Conservation (phyloP, 2,888 invertebrate genomes). For the Amaurobius ferox region DNA sequence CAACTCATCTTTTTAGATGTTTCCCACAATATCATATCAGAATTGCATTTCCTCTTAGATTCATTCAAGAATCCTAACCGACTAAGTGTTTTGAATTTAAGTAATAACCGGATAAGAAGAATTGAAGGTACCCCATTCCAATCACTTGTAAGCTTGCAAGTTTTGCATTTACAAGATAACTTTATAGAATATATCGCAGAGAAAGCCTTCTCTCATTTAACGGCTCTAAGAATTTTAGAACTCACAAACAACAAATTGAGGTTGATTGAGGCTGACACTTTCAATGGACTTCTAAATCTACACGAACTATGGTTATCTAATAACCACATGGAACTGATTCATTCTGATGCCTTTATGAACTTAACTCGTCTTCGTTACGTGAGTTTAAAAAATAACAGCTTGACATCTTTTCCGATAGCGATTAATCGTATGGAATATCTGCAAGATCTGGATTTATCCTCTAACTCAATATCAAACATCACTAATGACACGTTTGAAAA, state of each 20-base stretch:
- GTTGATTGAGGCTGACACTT: slow-evolving; percentile 89
- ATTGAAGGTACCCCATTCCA: slow-evolving; percentile 91
- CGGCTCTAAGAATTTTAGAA: slow-evolving; percentile 91
- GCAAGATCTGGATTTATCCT: slow-evolving; percentile 92
- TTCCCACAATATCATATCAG: slow-evolving; percentile 84
- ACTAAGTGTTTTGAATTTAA: slow-evolving; percentile 89
- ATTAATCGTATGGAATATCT: slow-evolving; percentile 90
- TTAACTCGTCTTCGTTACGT: slow-evolving; percentile 93
- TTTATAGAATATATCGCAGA: slow-evolving; percentile 89
- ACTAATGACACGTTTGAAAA: slow-evolving; percentile 90
- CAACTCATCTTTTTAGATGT: slow-evolving; percentile 82
- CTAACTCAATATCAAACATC: slow-evolving; percentile 89
- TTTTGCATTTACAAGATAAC: slow-evolving; percentile 90
- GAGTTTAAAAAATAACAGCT: slow-evolving; percentile 90
- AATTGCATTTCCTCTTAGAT: slow-evolving; percentile 90
- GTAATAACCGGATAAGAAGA: slow-evolving; percentile 88
- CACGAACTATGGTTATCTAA: slow-evolving; percentile 89
- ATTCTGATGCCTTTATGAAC: slow-evolving; percentile 92
- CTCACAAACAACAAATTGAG: slow-evolving; percentile 91
- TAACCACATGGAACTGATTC: slow-evolving; percentile 90
- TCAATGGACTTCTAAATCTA: slow-evolving; percentile 91
- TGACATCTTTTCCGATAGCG: slow-evolving; percentile 88
- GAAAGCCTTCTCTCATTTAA: slow-evolving; percentile 92
- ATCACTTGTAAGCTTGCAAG: slow-evolving; percentile 90
- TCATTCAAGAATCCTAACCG: slow-evolving; percentile 93